Evolutionary conservation across 2,888 invertebrate genomes (phyloP).

Genomic region (Metacarcinus magister): DNA sequence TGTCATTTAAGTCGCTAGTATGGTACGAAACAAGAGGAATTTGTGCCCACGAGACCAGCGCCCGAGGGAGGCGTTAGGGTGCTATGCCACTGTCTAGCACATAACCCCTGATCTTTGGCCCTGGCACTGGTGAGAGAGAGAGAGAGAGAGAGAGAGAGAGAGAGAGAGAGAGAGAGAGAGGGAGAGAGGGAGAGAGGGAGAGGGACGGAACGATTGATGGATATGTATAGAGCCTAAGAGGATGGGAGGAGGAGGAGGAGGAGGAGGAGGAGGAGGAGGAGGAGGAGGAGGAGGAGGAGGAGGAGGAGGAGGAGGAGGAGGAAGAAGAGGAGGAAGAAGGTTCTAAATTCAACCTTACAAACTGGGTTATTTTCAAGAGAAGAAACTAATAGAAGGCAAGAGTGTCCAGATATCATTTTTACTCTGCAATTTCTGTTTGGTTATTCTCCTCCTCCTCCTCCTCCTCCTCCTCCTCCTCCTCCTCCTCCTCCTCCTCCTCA

Average conservation of each 20-base stretch:
- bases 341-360: background rate
- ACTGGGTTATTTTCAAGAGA: background rate
- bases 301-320: background rate
- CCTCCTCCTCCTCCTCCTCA: background rate
- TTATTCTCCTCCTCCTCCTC: background rate
- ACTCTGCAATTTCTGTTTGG: background rate
- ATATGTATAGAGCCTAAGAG: background rate
- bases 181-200: constrained; percentile 47
- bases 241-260: background rate
- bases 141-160: constrained; percentile 67
- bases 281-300: background rate
- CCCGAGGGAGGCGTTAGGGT: constrained; percentile 13
- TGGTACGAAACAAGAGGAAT: background rate
- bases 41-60: background rate
- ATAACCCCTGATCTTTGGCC: constrained; percentile 7
- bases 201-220: background rate
- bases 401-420: background rate
- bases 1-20: background rate
- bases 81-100: constrained; percentile 22
- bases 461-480: background rate
- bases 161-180: constrained; percentile 51
- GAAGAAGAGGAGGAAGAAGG: background rate
- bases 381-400: background rate
- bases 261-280: background rate
- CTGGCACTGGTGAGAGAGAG: background rate